phyloP scores from a whole-genome alignment of 2,888 invertebrate species.

The Phortica magna region DNA sequence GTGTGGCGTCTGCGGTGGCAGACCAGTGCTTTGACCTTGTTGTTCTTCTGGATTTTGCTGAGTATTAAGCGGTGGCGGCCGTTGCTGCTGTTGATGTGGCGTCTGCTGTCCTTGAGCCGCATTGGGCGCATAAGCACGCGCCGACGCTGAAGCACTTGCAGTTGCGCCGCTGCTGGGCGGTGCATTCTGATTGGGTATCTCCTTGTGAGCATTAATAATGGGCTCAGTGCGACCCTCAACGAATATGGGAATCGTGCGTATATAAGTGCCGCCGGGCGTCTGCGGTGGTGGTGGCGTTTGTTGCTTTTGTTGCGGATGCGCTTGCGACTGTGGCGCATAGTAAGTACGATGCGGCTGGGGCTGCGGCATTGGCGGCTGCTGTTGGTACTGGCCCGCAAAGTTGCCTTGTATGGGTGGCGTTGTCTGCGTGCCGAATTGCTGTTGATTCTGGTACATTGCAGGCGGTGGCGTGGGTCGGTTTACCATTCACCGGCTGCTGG shows the following conservation, averaged over 20 bases:
- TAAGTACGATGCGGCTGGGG: slow-evolving; percentile 55
- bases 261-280: slow-evolving; percentile 77
- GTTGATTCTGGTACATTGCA: slow-evolving; percentile 48
- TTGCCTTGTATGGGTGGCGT: slow-evolving; percentile 70
- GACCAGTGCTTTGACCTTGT: slow-evolving; percentile 43
- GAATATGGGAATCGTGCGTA: slow-evolving; percentile 92
- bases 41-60: slow-evolving; percentile 56
- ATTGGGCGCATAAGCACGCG: slow-evolving; percentile 53
- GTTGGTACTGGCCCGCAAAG: slow-evolving; percentile 39
- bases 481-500: slow-evolving; percentile 54
- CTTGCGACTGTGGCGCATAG: slow-evolving; percentile 60
- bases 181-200: slow-evolving; percentile 78
- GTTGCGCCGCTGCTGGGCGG: slow-evolving; percentile 62
- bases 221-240: slow-evolving; percentile 92
- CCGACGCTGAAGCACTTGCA: slow-evolving; percentile 50
- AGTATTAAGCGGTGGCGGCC: slow-evolving; percentile 62
- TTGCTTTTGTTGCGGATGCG: slow-evolving; percentile 65
- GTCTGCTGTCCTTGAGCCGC: slow-evolving; percentile 55
- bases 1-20: slow-evolving; percentile 77
- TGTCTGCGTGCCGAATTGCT: slow-evolving; percentile 71
- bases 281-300: slow-evolving; percentile 70
- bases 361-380: slow-evolving; percentile 51
- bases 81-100: slow-evolving; percentile 65
- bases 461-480: slow-evolving; percentile 57
- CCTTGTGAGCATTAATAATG: slow-evolving; percentile 81